Evolutionary conservation across 2,888 invertebrate genomes (phyloP).

Genomic region (Rotaria magnacalcarata): DNA sequence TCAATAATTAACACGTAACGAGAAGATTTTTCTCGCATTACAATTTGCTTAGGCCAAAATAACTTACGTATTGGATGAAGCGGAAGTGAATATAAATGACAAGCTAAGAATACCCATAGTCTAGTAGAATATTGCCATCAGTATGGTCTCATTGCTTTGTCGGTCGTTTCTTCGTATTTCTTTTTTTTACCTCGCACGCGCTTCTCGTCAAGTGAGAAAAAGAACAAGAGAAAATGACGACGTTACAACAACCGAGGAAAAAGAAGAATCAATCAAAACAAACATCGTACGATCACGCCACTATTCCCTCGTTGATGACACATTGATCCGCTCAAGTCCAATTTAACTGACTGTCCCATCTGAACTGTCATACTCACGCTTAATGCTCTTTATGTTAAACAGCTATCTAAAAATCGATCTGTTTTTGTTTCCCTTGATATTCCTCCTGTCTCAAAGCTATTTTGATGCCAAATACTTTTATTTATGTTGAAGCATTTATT

Average conservation of each 20-base stretch:
- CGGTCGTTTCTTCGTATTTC: neutral
- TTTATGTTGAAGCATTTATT: no score
- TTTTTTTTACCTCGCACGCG: conserved; percentile 3
- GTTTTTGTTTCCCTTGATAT: no score
- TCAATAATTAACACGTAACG: neutral
- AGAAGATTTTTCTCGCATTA: neutral
- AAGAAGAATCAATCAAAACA: conserved; percentile 22
- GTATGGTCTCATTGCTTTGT: neutral
- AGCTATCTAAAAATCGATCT: neutral
- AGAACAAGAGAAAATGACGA: neutral
- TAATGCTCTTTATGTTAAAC: neutral
- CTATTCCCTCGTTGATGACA: conserved; percentile 10
- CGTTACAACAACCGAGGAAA: neutral
- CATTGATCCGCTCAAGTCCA: neutral
- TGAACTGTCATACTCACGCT: neutral
- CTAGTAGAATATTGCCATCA: neutral
- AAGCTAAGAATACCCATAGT: conserved; percentile 20
- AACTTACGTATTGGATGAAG: conserved; percentile 16
- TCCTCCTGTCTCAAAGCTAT: no score
- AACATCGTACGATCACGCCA: conserved; percentile 10
- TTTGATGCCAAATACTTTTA: no score
- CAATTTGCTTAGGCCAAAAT: no score
- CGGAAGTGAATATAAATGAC: conserved; percentile 21
- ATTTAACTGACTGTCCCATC: neutral
- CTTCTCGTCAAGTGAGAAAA: conserved; percentile 18